These are phyloP conservation scores for Glyphotaelius pellucidus DNA, from an alignment of 2,888 invertebrate genomes.

Conservation along the genomic window DNA sequence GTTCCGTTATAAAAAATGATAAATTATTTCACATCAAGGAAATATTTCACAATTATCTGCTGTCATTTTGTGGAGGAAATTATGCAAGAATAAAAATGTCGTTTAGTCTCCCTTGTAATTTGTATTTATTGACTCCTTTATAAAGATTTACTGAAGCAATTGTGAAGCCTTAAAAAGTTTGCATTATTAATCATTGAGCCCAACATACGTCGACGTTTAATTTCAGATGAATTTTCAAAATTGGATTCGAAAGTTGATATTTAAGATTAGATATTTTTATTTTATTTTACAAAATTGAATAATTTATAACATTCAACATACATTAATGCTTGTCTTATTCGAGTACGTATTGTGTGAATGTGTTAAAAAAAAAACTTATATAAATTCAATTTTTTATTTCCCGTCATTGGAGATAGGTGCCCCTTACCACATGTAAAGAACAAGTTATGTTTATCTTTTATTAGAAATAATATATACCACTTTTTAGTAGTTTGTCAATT, in stretches of 20 bases:
- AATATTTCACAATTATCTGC: slow-evolving; percentile 51
- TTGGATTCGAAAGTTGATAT: background rate
- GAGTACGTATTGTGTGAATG: too few species aligned
- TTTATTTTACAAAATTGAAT: background rate
- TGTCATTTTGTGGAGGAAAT: slow-evolving; percentile 36
- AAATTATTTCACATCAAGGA: slow-evolving; percentile 53
- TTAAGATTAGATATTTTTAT: background rate
- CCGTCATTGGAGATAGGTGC: too few species aligned
- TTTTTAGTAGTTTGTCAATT: too few species aligned
- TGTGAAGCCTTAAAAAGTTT: slow-evolving; percentile 3
- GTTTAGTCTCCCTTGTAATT: slow-evolving; percentile 22
- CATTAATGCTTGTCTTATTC: too few species aligned
- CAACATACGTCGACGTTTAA: background rate
- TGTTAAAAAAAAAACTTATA: too few species aligned
- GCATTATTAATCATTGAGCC: background rate
- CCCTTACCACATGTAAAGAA: too few species aligned
- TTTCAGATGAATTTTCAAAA: background rate
- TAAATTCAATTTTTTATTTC: too few species aligned
- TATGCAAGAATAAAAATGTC: slow-evolving; percentile 35
- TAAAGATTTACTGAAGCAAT: slow-evolving; percentile 39
- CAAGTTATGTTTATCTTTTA: too few species aligned
- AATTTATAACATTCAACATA: background rate
- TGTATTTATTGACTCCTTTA: slow-evolving; percentile 43
- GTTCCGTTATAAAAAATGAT: slow-evolving; percentile 51
- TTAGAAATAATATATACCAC: too few species aligned